Evolutionary conservation across 64 coral and sea anemone species (phyloP).

Genomic region (Pocillopora damicornis): DNA sequence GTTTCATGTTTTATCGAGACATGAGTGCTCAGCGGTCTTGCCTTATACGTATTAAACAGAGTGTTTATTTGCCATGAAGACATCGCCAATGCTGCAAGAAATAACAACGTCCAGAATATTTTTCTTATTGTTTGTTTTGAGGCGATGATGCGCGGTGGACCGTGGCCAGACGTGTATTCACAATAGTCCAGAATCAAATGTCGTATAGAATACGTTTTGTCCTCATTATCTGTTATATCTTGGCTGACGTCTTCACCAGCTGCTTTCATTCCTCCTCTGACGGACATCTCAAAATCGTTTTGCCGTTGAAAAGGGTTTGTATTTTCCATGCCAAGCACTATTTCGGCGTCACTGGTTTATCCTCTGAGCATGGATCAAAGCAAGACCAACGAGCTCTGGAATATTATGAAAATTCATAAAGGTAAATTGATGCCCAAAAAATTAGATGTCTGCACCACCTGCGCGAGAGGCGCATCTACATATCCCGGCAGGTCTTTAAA

Average conservation of each 20-base stretch:
- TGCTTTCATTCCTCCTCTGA: background rate
- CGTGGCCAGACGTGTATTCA: constrained; percentile 59
- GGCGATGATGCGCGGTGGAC: constrained; percentile 32
- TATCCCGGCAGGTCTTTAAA: too few relatives aligned
- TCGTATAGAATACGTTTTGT: constrained; percentile 23
- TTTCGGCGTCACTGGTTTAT: background rate
- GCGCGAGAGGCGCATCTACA: too few relatives aligned
- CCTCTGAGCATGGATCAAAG: too few relatives aligned
- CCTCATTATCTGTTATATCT: background rate
- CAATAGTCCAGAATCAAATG: constrained; percentile 46
- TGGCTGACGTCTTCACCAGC: background rate
- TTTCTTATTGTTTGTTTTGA: constrained; percentile 22
- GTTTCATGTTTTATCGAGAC: constrained; percentile 45
- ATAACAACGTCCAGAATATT: constrained; percentile 33
- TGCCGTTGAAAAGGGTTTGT: too few relatives aligned
- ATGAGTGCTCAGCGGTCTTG: constrained; percentile 30
- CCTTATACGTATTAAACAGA: constrained; percentile 24
- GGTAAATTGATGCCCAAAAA: too few relatives aligned
- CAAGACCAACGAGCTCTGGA: too few relatives aligned
- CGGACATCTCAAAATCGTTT: background rate
- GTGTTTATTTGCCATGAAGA: constrained; percentile 30
- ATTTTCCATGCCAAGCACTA: constrained; percentile 7
- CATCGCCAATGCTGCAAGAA: constrained; percentile 33
- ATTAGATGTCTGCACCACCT: too few relatives aligned
- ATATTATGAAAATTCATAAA: too few relatives aligned